Conservation (phyloP, 2,888 invertebrate genomes). For the Caenorhabditis imperialis region DNA sequence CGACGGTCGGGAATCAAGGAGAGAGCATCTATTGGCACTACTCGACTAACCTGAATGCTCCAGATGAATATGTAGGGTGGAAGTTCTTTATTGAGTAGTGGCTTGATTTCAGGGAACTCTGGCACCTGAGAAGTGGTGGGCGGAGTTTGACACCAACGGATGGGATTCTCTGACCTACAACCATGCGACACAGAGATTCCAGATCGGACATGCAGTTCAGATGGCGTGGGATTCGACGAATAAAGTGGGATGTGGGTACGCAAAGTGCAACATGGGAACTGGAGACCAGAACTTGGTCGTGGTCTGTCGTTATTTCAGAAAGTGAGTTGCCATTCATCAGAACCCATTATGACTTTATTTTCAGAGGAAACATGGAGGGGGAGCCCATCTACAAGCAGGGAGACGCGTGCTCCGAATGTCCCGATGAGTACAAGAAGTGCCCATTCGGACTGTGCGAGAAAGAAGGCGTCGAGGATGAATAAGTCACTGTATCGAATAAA, state of each 20-base stretch:
- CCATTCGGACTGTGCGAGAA: constrained; percentile 32
- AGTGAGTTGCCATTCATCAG: neutral
- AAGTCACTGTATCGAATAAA: too few species aligned
- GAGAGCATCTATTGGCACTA: constrained; percentile 41
- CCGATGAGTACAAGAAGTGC: constrained; percentile 19
- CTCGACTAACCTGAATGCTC: constrained; percentile 19
- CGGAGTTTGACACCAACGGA: constrained; percentile 35
- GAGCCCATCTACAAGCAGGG: constrained; percentile 34
- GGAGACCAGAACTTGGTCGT: constrained; percentile 27
- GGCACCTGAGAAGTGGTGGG: constrained; percentile 31
- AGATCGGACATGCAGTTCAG: constrained; percentile 38
- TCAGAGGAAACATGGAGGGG: constrained; percentile 47
- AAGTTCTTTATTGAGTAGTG: too few species aligned
- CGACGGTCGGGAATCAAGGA: constrained; percentile 7
- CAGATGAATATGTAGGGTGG: constrained; percentile 39
- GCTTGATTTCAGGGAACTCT: constrained; percentile 14
- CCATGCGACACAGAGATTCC: constrained; percentile 24
- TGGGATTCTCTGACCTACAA: constrained; percentile 36
- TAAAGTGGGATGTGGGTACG: constrained; percentile 43
- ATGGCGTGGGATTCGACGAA: constrained; percentile 44
- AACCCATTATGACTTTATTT: neutral
- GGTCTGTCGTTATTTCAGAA: constrained; percentile 37
- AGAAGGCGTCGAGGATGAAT: too few species aligned
- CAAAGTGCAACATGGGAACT: constrained; percentile 23
- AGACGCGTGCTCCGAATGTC: constrained; percentile 38